Base-by-base conservation (phyloP, 37 sponge, comb jelly and placozoan species). In the Oscarella lobularis region DNA sequence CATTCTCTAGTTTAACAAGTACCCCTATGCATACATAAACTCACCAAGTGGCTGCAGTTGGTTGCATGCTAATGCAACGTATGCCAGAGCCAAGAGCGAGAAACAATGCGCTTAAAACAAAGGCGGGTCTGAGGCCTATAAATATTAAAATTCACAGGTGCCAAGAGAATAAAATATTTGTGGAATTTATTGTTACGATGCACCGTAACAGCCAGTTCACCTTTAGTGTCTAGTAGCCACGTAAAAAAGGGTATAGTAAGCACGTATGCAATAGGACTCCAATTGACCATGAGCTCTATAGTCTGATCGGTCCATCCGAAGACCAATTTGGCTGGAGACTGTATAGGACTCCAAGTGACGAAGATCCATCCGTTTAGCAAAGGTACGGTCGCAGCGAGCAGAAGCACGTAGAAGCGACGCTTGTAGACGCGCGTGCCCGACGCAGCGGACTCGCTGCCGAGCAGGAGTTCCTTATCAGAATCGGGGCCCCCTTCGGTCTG, bases 321-420 rank as follows among this genome's bases (percentile, higher is more conserved):
- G 9, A 67, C 40, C 9, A 67, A 39, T 31, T 74, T 6, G 5
- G 75, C 75, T 6, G 75, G 66, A 20, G 66, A 29, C 4, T 6
- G 30, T n/a, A 74, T 66, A 5, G 75, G 75, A 74, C 75, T 66
- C 55, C 55, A 74, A 5, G 75, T 74, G 66, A 60, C 54, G 66
- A 48, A 74, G 40, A 74, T 66, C 55, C 40, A 67, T 14, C 75
- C 75, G 38, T 74, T 6, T 6, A 27, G 20, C 9, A 74, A 35
- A 27, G n/a, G 30, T 5, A 74, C 66, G 5, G 54, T n/a, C 6
- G 75, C 20, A 5, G 66, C 71, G 4, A 20, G 5, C 33, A 35
- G 35, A 34, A 68, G 31, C 29, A 68, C 33, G 71, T 68, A 68
- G 20, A 5, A 74, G 20, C 66, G 55, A 5, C 6, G 5, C 33